phyloP scores from a whole-genome alignment of 2,888 invertebrate genomes.

The Phaedon cochleariae region DNA sequence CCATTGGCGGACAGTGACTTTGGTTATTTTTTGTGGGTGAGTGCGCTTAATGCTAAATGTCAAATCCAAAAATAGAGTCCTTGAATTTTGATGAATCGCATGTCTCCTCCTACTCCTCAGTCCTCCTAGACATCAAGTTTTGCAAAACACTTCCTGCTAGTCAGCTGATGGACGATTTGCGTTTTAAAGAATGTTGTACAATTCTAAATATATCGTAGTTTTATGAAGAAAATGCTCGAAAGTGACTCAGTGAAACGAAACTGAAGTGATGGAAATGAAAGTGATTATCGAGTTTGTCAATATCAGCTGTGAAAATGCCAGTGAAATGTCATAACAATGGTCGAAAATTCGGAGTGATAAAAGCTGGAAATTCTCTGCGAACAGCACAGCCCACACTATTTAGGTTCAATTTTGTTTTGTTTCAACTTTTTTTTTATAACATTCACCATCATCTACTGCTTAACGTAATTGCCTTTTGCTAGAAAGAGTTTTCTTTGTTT shows the following conservation, averaged over 20 bases:
- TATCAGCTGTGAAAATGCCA: slow-evolving; percentile 61
- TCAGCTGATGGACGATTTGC: slow-evolving; percentile 57
- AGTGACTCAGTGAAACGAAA: slow-evolving; percentile 9
- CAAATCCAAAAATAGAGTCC: too few species aligned
- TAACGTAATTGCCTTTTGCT: not conserved
- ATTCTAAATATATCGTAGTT: too few species aligned
- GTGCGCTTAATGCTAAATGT: too few species aligned
- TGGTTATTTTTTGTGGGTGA: too few species aligned
- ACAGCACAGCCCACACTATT: slow-evolving; percentile 47
- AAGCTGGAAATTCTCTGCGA: slow-evolving; percentile 51
- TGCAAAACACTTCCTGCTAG: slow-evolving; percentile 53
- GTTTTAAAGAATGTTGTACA: slow-evolving; percentile 45
- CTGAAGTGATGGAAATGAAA: slow-evolving; percentile 35
- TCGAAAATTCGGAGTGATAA: slow-evolving; percentile 37
- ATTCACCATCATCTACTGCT: slow-evolving; percentile 2
- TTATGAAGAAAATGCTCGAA: too few species aligned
- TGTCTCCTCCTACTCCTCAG: too few species aligned
- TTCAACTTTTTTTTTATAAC: not conserved
- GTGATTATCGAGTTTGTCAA: slow-evolving; percentile 47
- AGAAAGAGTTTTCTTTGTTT: slow-evolving; percentile 44
- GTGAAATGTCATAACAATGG: slow-evolving; percentile 54
- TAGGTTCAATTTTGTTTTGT: slow-evolving; percentile 32
- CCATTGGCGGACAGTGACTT: too few species aligned
- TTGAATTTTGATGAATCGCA: too few species aligned
- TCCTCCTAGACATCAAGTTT: too few species aligned